Conservation (phyloP, 2,888 invertebrate genomes). For the Anoncus sp. region DNA sequence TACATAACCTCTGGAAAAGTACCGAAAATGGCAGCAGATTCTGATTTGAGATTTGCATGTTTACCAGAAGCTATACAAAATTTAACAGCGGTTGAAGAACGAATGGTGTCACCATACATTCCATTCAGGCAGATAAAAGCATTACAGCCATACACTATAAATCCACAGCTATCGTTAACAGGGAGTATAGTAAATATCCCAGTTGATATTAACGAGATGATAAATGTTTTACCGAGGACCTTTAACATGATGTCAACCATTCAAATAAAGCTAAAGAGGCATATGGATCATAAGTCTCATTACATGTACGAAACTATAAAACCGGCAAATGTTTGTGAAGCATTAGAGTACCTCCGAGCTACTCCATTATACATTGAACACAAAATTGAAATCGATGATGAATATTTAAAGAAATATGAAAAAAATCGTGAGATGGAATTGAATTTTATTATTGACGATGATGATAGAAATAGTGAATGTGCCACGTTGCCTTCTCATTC, state of each 20-base stretch:
- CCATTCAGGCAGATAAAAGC: slow-evolving; percentile 78
- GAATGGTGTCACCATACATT: slow-evolving; percentile 75
- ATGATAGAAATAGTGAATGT: slow-evolving; percentile 55
- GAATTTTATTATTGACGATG: slow-evolving; percentile 48
- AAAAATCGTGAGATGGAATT: slow-evolving; percentile 27
- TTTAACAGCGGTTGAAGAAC: slow-evolving; percentile 74
- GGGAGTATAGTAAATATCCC: slow-evolving; percentile 71
- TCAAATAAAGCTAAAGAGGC: slow-evolving; percentile 73
- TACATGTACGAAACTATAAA: slow-evolving; percentile 73
- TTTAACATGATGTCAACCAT: slow-evolving; percentile 70
- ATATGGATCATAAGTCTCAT: slow-evolving; percentile 67
- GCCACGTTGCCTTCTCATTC: too few species aligned
- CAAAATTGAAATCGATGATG: slow-evolving; percentile 40
- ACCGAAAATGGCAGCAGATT: too few species aligned
- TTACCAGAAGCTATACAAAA: slow-evolving; percentile 63
- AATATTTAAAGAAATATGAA: slow-evolving; percentile 53
- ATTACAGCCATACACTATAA: slow-evolving; percentile 69
- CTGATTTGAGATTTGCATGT: too few species aligned
- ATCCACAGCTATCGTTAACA: slow-evolving; percentile 74
- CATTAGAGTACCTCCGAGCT: slow-evolving; percentile 44
- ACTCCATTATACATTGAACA: slow-evolving; percentile 49
- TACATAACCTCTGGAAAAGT: too few species aligned
- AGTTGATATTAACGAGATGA: slow-evolving; percentile 60
- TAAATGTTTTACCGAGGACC: slow-evolving; percentile 50
- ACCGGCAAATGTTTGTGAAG: slow-evolving; percentile 62